A percentile compares a stretch with the other conserved stretches of the same genome.
phyloP scores from a whole-genome alignment of 2,888 invertebrate species.

The Plutella xylostella region DNA sequence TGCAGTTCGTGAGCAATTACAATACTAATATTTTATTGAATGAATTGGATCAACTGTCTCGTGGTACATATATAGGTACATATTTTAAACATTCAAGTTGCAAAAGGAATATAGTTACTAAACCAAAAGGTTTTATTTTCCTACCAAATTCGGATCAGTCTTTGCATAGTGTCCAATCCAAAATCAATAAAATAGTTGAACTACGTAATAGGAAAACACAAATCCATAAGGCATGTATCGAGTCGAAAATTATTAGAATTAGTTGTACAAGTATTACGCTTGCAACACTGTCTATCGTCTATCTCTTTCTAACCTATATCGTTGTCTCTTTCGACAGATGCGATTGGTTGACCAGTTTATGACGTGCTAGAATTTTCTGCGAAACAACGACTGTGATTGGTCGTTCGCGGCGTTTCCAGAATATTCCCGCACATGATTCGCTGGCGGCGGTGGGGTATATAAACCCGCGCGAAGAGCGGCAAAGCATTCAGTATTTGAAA shows the following conservation, averaged over 20 bases:
- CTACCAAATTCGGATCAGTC: not conserved
- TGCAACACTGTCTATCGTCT: not conserved
- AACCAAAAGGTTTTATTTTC: no score
- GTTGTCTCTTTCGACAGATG: not conserved
- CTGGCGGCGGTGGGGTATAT: slow-evolving; percentile 21
- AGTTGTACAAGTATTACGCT: not conserved
- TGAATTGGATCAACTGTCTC: not conserved
- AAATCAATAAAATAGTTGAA: not conserved
- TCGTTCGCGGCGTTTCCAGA: slow-evolving; percentile 28
- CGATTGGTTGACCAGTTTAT: slow-evolving; percentile 20
- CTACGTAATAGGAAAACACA: not conserved
- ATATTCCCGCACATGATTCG: slow-evolving; percentile 36
- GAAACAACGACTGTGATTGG: slow-evolving; percentile 30
- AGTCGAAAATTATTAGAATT: no score
- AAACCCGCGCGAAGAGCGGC: slow-evolving; percentile 33
- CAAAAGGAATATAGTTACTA: no score
- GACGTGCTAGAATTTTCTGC: slow-evolving; percentile 33
- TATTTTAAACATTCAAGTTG: no score
- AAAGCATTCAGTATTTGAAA: slow-evolving; percentile 43
- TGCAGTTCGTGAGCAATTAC: not conserved
- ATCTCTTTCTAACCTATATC: not conserved
- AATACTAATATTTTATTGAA: not conserved
- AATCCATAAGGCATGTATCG: no score
- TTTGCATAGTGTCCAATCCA: not conserved
- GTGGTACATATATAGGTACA: not conserved